Base-by-base conservation (phyloP, 2,888 invertebrate species). In the Noctua pronuba region DNA sequence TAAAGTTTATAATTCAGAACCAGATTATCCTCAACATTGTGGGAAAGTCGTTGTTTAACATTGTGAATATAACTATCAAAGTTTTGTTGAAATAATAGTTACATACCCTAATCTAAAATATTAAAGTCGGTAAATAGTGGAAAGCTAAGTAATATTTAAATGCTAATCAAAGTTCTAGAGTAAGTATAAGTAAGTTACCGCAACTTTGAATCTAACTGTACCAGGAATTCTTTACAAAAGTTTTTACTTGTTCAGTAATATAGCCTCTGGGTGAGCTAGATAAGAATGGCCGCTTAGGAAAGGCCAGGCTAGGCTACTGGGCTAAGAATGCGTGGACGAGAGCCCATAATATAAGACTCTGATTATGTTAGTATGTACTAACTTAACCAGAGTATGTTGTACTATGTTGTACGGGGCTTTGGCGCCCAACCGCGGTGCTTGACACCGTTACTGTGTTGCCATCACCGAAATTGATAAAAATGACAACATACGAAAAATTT, bases 101-200 rank as follows among this genome's bases (percentile, higher is more conserved):
- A 73, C 41, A 73, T n/a, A 18, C 24, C n/a, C n/a, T 55, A 73
- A 62, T 79, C 52, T 72, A 65, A 62, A 84, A 77, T 75, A 65
- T 73, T 66, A 77, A 73, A 75, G 46, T 46, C 55, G 70, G 75
- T 60, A 65, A 77, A 71, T 21, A 58, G 49, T 68, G 44, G 58
- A 77, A 79, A 67, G 58, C 35, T 46, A 28, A 68, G 67, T 84
- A 88, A 85, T 87, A 85, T 88, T 86, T 84, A 86, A 82, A 79
- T 58, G 79, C 72, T 85, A 88, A 89, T 89, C 82, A 85, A 89
- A 90, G 88, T 90, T 89, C 68, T 49, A 72, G 75, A 83, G 83
- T 83, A 79, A 85, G 81, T 80, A 81, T 83, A 82, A 77, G 73
- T 68, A 80, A 84, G 85, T 88, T 85, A 73, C 55, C 49, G 24